phyloP scores from a whole-genome alignment of 2,797 vertebrate genomes.

The Rhinatrema bivittatum region DNA sequence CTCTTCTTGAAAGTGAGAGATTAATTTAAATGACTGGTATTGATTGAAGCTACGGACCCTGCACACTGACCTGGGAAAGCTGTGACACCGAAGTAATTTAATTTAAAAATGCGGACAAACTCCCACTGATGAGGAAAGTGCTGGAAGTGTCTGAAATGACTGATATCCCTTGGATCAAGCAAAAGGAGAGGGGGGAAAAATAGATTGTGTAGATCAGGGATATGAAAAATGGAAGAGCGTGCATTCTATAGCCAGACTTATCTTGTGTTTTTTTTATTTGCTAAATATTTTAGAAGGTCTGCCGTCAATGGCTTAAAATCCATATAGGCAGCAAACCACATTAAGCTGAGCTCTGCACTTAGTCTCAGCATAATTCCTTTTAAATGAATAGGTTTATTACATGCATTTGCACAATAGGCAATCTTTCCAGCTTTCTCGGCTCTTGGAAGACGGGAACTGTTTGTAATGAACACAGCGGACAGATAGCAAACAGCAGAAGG shows the following conservation, averaged over 20 bases:
- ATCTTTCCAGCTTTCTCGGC: no score
- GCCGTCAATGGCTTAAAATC: not conserved
- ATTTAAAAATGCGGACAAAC: slow-evolving; percentile 25
- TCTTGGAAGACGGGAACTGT: slow-evolving; percentile 23
- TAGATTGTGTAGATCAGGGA: not conserved
- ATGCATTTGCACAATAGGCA: slow-evolving; percentile 14
- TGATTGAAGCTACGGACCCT: slow-evolving; percentile 17
- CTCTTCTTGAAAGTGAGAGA: no score
- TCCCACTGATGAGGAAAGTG: slow-evolving; percentile 1
- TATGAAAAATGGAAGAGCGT: not conserved
- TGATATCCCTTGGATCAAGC: slow-evolving; percentile 17
- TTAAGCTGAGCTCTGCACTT: slow-evolving; percentile 1
- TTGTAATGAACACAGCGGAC: slow-evolving; percentile 36
- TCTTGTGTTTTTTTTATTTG: not conserved
- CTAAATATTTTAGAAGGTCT: slow-evolving; percentile 1
- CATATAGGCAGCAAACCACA: not conserved
- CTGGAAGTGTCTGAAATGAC: not conserved
- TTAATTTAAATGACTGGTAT: slow-evolving; percentile 26
- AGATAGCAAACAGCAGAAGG: slow-evolving; percentile 31
- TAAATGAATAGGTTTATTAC: not conserved
- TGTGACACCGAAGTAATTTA: slow-evolving; percentile 26
- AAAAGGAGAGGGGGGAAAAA: slow-evolving; percentile 12
- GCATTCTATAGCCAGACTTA: not conserved
- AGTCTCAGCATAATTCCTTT: not conserved
- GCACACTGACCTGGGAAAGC: slow-evolving; percentile 4